These are phyloP conservation scores for Cryptotis parvus DNA, from an alignment of 2,113 vertebrate genomes.

Conservation along the genomic window DNA sequence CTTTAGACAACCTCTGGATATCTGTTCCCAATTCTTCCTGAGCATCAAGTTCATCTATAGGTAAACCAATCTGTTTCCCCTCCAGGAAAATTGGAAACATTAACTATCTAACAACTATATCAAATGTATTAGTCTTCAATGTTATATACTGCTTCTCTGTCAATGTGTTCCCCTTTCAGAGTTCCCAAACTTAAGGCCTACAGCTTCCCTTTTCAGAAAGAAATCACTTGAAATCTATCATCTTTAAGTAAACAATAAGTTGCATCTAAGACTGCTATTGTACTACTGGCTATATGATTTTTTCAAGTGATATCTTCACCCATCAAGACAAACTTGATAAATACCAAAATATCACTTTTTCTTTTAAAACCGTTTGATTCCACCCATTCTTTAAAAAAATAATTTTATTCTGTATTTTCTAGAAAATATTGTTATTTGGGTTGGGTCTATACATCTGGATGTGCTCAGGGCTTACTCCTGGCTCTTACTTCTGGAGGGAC, in stretches of 20 bases:
- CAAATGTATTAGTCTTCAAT: background rate
- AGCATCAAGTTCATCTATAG: background rate
- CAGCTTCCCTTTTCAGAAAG: too few species aligned
- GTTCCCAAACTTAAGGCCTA: too few species aligned
- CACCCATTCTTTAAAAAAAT: background rate
- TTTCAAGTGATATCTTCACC: too few species aligned
- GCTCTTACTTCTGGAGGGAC: too few species aligned
- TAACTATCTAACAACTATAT: background rate
- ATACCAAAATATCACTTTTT: background rate
- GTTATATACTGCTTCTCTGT: background rate
- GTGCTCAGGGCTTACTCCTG: too few species aligned
- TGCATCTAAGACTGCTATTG: too few species aligned
- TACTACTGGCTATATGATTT: too few species aligned
- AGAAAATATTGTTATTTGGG: background rate
- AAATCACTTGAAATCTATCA: too few species aligned
- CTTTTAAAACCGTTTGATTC: background rate
- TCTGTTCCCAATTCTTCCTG: background rate
- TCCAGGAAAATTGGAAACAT: slow-evolving; percentile 3
- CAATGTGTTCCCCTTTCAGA: background rate
- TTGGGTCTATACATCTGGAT: too few species aligned
- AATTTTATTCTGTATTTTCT: background rate
- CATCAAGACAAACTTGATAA: too few species aligned
- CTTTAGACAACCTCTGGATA: background rate
- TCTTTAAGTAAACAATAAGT: too few species aligned
- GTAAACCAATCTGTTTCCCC: background rate